Evolutionary conservation across 2,888 invertebrate genomes (phyloP).

Genomic region (Platycnemis pennipes): DNA sequence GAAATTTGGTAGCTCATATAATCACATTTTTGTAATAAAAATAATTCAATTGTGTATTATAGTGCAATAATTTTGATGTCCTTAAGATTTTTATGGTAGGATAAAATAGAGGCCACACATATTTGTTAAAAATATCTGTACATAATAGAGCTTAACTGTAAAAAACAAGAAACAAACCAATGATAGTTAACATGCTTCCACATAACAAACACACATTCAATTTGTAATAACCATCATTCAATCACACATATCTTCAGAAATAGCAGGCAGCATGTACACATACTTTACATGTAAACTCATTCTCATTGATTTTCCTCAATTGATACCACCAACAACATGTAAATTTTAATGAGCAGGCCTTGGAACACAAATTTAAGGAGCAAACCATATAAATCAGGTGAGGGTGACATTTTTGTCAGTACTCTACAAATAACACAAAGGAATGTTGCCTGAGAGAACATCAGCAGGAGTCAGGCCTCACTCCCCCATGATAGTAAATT

Average conservation of each 20-base stretch:
- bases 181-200: not conserved
- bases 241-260: conserved; percentile 29
- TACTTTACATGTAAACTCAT: conserved; percentile 41
- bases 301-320: conserved; percentile 46
- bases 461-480: conserved; percentile 60
- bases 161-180: conserved; percentile 51
- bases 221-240: conserved; percentile 48
- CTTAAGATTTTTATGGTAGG: not conserved
- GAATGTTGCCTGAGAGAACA: conserved; percentile 58
- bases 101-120: conserved; percentile 44
- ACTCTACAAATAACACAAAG: conserved; percentile 38
- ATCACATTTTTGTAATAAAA: conserved; percentile 22
- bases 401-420: conserved; percentile 39
- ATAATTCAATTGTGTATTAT: conserved; percentile 18
- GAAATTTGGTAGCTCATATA: not conserved
- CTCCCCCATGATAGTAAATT: conserved; percentile 41
- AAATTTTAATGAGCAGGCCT: conserved; percentile 48
- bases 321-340: conserved; percentile 43
- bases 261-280: conserved; percentile 50
- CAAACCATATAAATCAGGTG: conserved; percentile 34
- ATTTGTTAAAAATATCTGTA: conserved; percentile 31
- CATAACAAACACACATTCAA: conserved; percentile 45
- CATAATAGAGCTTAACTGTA: conserved; percentile 24
- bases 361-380: conserved; percentile 35
- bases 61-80: not conserved